Evolutionary conservation across 2,113 vertebrate species (phyloP).

Genomic region (Larimichthys polyactis): DNA sequence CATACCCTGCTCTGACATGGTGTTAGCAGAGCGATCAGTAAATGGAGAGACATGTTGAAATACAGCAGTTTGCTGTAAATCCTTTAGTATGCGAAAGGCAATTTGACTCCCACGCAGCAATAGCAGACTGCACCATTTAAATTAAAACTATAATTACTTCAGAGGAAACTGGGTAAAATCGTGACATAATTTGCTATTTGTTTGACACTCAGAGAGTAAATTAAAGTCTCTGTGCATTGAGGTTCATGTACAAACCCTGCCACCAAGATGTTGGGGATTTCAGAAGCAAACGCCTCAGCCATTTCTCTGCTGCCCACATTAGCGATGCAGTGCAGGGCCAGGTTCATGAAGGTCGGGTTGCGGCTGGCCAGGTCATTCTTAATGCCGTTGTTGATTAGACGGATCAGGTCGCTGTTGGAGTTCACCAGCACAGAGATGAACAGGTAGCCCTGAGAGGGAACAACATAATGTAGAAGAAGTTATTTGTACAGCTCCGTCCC

Average conservation of each 20-base stretch:
- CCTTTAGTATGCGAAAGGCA: background rate
- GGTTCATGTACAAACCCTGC: conserved; percentile 83
- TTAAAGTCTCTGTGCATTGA: background rate
- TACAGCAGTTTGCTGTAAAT: background rate
- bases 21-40: background rate
- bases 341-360: conserved; percentile 94
- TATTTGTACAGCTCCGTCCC: background rate
- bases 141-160: background rate
- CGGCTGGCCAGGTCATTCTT: conserved; percentile 92
- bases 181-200: background rate
- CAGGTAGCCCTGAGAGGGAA: conserved; percentile 86
- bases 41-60: background rate
- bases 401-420: conserved; percentile 92
- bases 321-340: conserved; percentile 92
- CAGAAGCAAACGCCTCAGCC: conserved; percentile 91
- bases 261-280: conserved; percentile 90
- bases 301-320: conserved; percentile 94
- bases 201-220: background rate
- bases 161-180: background rate
- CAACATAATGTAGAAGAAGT: too few species aligned
- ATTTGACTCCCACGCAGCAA: background rate
- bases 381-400: conserved; percentile 91
- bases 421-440: conserved; percentile 94
- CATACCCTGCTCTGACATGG: background rate
- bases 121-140: background rate